Conservation (phyloP, 2,888 invertebrate species). For the Andricus curvator region DNA sequence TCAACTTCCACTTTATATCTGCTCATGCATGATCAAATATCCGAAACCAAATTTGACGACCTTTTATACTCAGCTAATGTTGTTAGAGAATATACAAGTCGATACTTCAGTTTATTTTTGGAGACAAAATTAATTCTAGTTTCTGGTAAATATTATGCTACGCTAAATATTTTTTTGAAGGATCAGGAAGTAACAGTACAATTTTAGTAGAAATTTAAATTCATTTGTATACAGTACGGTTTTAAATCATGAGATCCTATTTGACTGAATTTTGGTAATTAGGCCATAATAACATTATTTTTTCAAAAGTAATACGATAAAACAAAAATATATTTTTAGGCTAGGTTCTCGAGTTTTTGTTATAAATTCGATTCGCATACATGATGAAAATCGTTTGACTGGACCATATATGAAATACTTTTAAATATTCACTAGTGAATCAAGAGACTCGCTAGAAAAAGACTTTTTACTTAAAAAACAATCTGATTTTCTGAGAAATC, state of each 20-base stretch:
- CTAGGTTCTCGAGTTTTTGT: too few relatives aligned
- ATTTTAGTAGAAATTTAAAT: background rate
- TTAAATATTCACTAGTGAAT: too few relatives aligned
- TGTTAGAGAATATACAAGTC: slow-evolving; percentile 13
- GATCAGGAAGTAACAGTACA: slow-evolving; percentile 1
- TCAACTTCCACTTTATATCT: slow-evolving; percentile 42
- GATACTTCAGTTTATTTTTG: slow-evolving; percentile 20
- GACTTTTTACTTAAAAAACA: too few relatives aligned
- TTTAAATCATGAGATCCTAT: background rate
- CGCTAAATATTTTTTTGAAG: background rate
- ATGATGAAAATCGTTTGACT: too few relatives aligned
- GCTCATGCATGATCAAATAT: slow-evolving; percentile 42
- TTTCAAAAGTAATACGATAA: too few relatives aligned
- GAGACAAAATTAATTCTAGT: slow-evolving; percentile 29
- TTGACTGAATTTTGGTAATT: too few relatives aligned
- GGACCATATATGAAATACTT: too few relatives aligned
- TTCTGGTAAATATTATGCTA: slow-evolving; percentile 4
- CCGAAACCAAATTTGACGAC: slow-evolving; percentile 36
- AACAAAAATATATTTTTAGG: too few relatives aligned
- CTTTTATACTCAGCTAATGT: background rate
- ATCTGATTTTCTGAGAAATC: too few relatives aligned
- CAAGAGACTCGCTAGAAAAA: too few relatives aligned
- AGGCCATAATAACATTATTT: too few relatives aligned
- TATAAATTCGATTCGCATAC: too few relatives aligned
- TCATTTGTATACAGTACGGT: background rate